Evolutionary conservation across 2,797 vertebrate species (phyloP).

Genomic region (Argya squamiceps): DNA sequence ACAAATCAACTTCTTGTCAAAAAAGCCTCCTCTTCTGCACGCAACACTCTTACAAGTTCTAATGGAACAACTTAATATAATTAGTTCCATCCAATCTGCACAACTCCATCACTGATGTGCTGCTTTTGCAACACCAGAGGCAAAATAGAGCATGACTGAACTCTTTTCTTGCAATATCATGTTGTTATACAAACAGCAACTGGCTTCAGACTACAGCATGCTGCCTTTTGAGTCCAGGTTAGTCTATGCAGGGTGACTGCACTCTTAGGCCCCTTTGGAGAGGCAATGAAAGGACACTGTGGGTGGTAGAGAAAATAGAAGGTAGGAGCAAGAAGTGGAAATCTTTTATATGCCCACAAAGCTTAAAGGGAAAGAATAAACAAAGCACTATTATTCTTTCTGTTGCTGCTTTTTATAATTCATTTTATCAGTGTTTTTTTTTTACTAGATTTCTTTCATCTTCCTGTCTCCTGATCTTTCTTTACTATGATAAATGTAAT

Average conservation of each 20-base stretch:
- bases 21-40: neutral
- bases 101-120: neutral
- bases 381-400: slow-evolving; percentile 33
- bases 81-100: neutral
- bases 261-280: neutral
- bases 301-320: slow-evolving; percentile 51
- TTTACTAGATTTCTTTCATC: slow-evolving; percentile 6
- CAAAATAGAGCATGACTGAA: slow-evolving; percentile 38
- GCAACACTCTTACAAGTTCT: neutral
- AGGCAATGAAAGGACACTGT: slow-evolving; percentile 27
- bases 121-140: slow-evolving; percentile 16
- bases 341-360: slow-evolving; percentile 35
- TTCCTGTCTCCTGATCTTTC: neutral
- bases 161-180: slow-evolving; percentile 1
- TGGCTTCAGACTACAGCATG: neutral
- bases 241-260: neutral
- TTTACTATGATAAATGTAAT: neutral
- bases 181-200: neutral
- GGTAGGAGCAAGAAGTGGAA: slow-evolving; percentile 44
- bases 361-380: slow-evolving; percentile 44
- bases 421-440: neutral
- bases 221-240: slow-evolving; percentile 36
- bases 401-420: neutral
- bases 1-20: neutral
- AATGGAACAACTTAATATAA: neutral